Base-by-base conservation (phyloP, 2,888 invertebrate species). In the Lampropteryx suffumata region DNA sequence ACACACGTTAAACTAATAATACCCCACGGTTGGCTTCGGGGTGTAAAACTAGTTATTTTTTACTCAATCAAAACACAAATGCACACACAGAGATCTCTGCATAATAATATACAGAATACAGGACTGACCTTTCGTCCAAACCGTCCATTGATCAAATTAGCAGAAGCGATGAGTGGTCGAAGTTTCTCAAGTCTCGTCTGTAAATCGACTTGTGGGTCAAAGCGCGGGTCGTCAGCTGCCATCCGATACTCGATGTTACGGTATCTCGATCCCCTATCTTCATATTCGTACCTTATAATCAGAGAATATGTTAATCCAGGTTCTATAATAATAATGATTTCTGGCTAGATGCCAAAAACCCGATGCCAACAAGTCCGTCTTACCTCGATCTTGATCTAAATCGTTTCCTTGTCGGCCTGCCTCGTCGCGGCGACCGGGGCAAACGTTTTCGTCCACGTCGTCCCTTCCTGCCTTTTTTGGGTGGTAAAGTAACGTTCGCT, bases 141-240 rank as follows among this genome's bases (percentile, higher is more conserved):
- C 44, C 93, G 91, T 72, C 93, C 94, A 76, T 96, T 96, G 76
- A 96, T 95, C 69, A 94, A 89, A 76, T 96, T 96, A 63, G 95
- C 93, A 51, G 93, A 91, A n/a, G 94, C 93, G 57, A 93, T 90
- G 61, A 91, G 90, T 13, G 90, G 84, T 40, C 90, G 87, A 55
- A 91, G 67, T 27, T 80, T 78, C 56, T 85, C 87, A 35, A 89
- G 82, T 24, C 91, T 84, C 57, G 89, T 90, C 60, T 76, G 78
- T 49, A 91, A 68, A 62, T 88, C 89, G 49, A 90, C 85, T 64
- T 88, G 89, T 32, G 89, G 89, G 67, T 89, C 89, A 67, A 90
- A 90, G 60, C 89, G 84, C n/a, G 89, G 89, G 66, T 90, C 89
- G 70, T 90, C 89, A 13, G 90, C 87, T 28, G 88, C 88, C 88